Percentiles rank a stretch among this genome's conserved stretches.
Evolutionary conservation across 2,113 vertebrate genomes (phyloP).

Genomic region (Clarias magur): DNA sequence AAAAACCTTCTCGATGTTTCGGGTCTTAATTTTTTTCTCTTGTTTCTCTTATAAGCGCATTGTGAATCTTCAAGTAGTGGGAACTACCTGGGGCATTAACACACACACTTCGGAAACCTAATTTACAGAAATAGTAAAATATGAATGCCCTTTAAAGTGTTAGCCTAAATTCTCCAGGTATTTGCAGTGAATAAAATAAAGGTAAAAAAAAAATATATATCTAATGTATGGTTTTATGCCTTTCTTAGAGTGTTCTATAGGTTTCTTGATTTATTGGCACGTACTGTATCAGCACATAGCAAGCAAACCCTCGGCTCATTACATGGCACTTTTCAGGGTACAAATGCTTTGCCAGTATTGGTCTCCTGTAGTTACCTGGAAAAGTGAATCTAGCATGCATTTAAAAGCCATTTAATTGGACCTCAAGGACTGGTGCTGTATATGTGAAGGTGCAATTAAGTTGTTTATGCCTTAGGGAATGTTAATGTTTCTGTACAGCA

Average conservation of each 20-base stretch:
- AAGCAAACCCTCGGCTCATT: not conserved
- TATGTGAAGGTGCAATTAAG: not conserved
- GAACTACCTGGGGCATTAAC: no score
- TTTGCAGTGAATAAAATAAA: no score
- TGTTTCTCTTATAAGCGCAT: no score
- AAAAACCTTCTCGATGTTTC: no score
- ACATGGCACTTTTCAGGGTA: not conserved
- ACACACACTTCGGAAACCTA: no score
- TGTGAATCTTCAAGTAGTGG: no score
- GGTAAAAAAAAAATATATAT: no score
- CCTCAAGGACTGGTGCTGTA: not conserved
- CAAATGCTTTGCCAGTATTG: not conserved
- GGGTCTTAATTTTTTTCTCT: no score
- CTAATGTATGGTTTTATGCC: not conserved
- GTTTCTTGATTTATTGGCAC: not conserved
- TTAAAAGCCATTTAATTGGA: slow-evolving; percentile 2
- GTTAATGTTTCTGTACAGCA: not conserved
- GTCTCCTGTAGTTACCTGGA: not conserved
- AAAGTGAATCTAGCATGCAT: not conserved
- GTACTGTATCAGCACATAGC: not conserved
- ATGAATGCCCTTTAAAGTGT: no score
- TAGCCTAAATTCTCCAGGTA: not conserved
- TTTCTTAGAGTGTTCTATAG: not conserved
- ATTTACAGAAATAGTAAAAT: no score
- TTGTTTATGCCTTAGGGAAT: not conserved